Evolutionary conservation across 2,113 vertebrate species (phyloP), one percentile per base, ranked within the genome.

Genomic region (Malurus elegans): DNA sequence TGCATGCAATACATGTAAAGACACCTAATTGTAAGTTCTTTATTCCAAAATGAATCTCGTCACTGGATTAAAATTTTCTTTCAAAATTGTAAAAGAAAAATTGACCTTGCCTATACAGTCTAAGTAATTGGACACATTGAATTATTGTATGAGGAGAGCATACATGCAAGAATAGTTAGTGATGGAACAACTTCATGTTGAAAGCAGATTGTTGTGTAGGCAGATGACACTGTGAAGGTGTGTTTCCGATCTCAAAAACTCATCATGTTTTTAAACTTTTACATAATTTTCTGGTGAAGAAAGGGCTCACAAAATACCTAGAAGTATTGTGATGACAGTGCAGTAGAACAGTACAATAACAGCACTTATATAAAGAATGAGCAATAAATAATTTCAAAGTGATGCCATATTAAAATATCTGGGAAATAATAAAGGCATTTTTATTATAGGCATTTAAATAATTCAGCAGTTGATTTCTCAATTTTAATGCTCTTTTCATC

Each of bases 21-120:
- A 11, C 0, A 10, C 5, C 2, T 20, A 61, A n/a, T 6, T 51
- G 3, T 34, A 76, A 53, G 5, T 47, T 3, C 4, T 3, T 12
- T 32, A 14, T 60, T 82, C 36, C 24, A 66, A 79, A 86, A 65
- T 2, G 3, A 75, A 51, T 71, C 18, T 81, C 32, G 38, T 20
- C 5, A 25, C 6, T 38, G 26, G 36, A 64, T 38, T 56, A 34
- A 5, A 47, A 12, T 44, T 75, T 86, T 53, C 9, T 81, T 88
- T 85, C 16, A 58, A 76, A 93, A 85, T 29, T 44, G 5, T 67
- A 10, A 72, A 67, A 67, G 1, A 5, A 57, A 5, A 13, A 71
- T 7, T 38, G 20, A 21, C n/a, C 19, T 83, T 53, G 15, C 16
- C 16, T 62, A n/a, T 62, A 53, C 5, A 83, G 14, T 3, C 17